Base-by-base conservation (phyloP, 2,888 invertebrate genomes). In the Polia nebulosa region DNA sequence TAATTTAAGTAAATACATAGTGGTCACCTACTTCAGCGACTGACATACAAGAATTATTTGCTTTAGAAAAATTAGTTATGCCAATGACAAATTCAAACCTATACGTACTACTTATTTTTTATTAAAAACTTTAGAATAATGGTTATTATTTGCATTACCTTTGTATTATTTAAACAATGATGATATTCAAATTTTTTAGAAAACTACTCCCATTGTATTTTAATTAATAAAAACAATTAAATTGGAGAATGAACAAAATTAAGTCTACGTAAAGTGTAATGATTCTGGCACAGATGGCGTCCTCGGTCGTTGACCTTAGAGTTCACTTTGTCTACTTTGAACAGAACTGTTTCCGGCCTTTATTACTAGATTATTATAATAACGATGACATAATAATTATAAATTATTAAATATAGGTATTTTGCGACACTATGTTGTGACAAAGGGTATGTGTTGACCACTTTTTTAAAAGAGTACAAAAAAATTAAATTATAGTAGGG, bases 301-400 rank as follows among this genome's bases (percentile, higher is more conserved):
- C 82, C 79, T 73, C 79, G 90, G 86, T 89, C 85, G 71, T 89
- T 89, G 91, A 89, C 90, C 91, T 77, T 75, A 44, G 60, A 78
- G 51, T 81, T 74, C 59, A 71, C 60, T 62, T 73, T 39, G 61
- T 13, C 72, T 60, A 64, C 72, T 76, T 72, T 78, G 53, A 72
- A 71, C 57, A 69, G 58, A 51, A 64, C 52, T 34, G 41, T 73
- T 73, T 80, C 71, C 74, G 66, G 58, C 2, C 6, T 53, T 34
- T 58, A 77, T 64, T 59, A 59, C 8, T 58, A 22, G 22, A 59
- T 53, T 64, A 49, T 73, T 49, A 34, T 47, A 52, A 52, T 63
- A 17, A 41, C 27, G 13, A 47, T 51, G 17, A 32, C 20, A 52
- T 47, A 58, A 63, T 72, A 44, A 67, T 56, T 44, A 36, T 49